These are phyloP conservation scores for Oryzias woworae DNA, from an alignment of 2,113 vertebrate species.

Conservation along the genomic window DNA sequence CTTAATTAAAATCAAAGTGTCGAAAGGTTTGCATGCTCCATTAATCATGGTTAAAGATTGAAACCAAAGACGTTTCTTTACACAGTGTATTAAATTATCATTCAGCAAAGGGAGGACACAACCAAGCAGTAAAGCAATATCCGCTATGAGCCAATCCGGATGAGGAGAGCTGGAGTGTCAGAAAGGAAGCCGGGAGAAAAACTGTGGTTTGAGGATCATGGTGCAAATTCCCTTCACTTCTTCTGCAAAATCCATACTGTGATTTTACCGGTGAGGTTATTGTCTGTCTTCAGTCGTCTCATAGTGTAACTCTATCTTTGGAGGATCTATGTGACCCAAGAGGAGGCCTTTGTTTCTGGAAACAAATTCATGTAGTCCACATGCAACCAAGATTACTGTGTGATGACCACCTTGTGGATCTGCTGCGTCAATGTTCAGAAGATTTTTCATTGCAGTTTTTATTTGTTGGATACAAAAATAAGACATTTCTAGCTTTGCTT, in stretches of 20 bases:
- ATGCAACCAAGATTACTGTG: conserved; percentile 7
- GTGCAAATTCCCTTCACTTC: conserved; percentile 21
- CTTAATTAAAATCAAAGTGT: neutral
- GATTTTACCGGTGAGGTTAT: conserved; percentile 11
- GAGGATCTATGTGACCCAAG: neutral
- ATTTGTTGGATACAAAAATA: too few relatives aligned
- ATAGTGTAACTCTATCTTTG: conserved; percentile 15
- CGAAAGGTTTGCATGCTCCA: neutral
- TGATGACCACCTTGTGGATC: conserved; percentile 4
- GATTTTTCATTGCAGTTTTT: too few relatives aligned
- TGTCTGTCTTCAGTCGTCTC: conserved; percentile 2
- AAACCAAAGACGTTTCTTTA: neutral
- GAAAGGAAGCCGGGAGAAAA: conserved; percentile 52
- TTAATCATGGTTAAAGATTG: conserved; percentile 3
- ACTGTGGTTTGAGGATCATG: conserved; percentile 59
- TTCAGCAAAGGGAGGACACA: conserved; percentile 35
- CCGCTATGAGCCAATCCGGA: conserved; percentile 37
- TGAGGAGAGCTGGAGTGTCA: conserved; percentile 45
- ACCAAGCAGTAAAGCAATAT: conserved; percentile 31
- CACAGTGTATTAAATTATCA: conserved; percentile 26
- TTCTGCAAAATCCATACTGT: conserved; percentile 9
- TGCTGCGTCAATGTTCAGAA: conserved; percentile 15
- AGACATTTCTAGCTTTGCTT: too few relatives aligned
- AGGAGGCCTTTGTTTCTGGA: conserved; percentile 7
- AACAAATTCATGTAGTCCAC: conserved; percentile 20